Evolutionary conservation across 2,113 vertebrate species (phyloP).

Genomic region (Cygnus buccinator): DNA sequence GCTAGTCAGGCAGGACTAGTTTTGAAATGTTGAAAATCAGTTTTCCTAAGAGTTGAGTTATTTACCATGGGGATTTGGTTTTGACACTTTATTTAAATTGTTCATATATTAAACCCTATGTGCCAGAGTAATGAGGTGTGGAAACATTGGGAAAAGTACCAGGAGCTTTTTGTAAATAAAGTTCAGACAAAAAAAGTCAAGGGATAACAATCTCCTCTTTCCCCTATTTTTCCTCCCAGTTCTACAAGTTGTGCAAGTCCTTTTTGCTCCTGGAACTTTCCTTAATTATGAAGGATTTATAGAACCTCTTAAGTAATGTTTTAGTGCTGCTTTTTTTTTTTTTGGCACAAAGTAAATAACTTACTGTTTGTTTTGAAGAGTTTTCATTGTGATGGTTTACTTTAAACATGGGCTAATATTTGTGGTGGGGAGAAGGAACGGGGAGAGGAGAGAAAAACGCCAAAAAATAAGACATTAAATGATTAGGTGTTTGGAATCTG

Average conservation of each 20-base stretch:
- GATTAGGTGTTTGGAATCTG: conserved; percentile 57
- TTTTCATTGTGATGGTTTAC: conserved; percentile 49
- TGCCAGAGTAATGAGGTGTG: conserved; percentile 61
- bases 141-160: conserved; percentile 37
- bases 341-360: conserved; percentile 40
- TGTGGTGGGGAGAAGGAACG: neutral
- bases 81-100: conserved; percentile 64
- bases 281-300: conserved; percentile 65
- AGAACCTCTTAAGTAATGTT: conserved; percentile 36
- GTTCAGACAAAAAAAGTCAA: conserved; percentile 8
- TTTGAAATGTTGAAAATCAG: conserved; percentile 9
- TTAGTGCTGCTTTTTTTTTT: conserved; percentile 33
- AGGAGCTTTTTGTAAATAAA: conserved; percentile 60
- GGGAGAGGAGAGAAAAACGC: conserved; percentile 34
- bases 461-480: conserved; percentile 36
- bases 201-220: conserved; percentile 5
- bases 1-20: neutral
- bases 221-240: neutral
- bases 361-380: conserved; percentile 11
- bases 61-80: conserved; percentile 53
- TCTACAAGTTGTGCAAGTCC: neutral
- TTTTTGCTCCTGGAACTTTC: conserved; percentile 48
- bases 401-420: conserved; percentile 39
- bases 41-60: conserved; percentile 49
- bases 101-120: conserved; percentile 55